Percentiles rank a stretch among this genome's conserved stretches.
phyloP scores from a whole-genome alignment of 1,140 invertebrate species.

The Drosophila pruinosa region DNA sequence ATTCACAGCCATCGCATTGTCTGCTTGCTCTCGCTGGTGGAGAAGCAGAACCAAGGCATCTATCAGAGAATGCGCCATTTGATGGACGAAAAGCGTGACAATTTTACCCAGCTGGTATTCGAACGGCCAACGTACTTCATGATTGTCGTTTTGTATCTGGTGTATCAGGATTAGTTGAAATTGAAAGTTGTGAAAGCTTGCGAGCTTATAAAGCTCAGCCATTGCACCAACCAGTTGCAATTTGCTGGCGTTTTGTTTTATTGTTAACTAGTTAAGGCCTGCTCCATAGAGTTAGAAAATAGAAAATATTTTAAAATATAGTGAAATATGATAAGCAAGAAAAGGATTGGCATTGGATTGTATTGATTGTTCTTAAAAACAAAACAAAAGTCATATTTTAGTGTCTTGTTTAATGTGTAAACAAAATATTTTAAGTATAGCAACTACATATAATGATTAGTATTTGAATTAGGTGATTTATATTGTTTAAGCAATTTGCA shows the following conservation, averaged over 20 bases:
- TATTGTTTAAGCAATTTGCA: too few species aligned
- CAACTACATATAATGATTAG: too few species aligned
- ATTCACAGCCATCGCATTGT: constrained; percentile 71
- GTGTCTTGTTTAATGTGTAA: too few species aligned
- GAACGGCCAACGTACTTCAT: constrained; percentile 79
- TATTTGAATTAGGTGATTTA: too few species aligned
- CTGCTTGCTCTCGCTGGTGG: constrained; percentile 74
- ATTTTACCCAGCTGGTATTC: constrained; percentile 75
- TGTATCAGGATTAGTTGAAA: constrained; percentile 67
- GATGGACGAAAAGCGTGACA: constrained; percentile 78
- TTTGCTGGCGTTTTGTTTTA: not conserved
- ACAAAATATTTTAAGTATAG: too few species aligned
- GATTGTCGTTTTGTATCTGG: constrained; percentile 75
- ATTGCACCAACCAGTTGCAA: constrained; percentile 24
- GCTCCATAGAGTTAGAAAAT: constrained; percentile 8
- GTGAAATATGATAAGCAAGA: too few species aligned
- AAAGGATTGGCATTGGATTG: too few species aligned
- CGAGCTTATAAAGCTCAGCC: constrained; percentile 35
- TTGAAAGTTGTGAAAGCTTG: constrained; percentile 35
- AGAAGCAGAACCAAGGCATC: constrained; percentile 79
- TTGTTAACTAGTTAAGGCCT: constrained; percentile 6
- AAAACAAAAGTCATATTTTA: too few species aligned
- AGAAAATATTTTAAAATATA: constrained; percentile 3
- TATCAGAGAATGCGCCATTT: constrained; percentile 73
- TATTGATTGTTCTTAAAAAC: too few species aligned